Evolutionary conservation across 2,113 vertebrate species (phyloP).

Genomic region (Tragelaphus buxtoni): DNA sequence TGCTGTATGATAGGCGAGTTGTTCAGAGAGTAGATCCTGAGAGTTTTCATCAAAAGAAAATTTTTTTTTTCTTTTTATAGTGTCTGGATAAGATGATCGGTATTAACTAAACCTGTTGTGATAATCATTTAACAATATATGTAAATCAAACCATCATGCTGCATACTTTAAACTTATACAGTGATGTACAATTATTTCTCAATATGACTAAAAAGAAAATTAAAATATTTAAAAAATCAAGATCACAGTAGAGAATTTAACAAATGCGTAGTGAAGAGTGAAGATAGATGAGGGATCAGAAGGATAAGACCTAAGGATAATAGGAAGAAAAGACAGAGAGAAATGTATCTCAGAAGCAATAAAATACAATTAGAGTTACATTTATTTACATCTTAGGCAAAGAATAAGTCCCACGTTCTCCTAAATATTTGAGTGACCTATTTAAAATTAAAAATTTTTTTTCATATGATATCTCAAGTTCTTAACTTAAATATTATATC

Average conservation of each 20-base stretch:
- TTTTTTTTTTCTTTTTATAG: background rate
- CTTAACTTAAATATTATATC: background rate
- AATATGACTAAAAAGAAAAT: background rate
- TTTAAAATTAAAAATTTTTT: constrained; percentile 26
- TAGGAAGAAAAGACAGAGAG: background rate
- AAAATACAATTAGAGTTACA: background rate
- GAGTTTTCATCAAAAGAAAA: background rate
- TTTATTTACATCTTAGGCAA: background rate
- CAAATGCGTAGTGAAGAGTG: background rate
- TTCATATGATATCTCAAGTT: background rate
- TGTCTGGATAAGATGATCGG: background rate
- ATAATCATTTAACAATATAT: background rate
- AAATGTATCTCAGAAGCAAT: background rate
- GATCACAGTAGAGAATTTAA: background rate
- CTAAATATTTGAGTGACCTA: background rate
- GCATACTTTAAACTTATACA: background rate
- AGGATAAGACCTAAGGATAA: background rate
- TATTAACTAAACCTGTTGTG: background rate
- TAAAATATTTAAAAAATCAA: background rate
- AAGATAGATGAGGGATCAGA: background rate
- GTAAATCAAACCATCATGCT: background rate
- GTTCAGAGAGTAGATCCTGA: background rate
- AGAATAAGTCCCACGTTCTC: background rate
- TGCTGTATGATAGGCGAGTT: background rate
- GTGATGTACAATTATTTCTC: background rate